phyloP scores from a whole-genome alignment of 2,797 vertebrate species.

The Protonibea diacanthus region DNA sequence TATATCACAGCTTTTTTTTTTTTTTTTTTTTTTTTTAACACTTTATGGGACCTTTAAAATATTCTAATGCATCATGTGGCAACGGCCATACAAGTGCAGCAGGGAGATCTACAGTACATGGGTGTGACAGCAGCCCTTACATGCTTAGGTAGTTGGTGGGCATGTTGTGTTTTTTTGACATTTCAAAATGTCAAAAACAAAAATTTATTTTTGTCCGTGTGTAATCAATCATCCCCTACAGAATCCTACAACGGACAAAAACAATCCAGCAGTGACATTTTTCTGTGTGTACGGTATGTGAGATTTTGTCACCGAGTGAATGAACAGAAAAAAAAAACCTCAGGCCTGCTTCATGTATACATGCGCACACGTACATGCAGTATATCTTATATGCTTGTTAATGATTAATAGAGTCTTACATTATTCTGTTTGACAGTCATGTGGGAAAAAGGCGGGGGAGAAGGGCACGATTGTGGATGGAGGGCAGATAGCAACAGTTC shows the following conservation, averaged over 20 bases:
- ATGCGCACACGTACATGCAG: too few species aligned
- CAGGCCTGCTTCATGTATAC: not conserved
- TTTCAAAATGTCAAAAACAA: constrained; percentile 4
- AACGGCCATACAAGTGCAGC: not conserved
- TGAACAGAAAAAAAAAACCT: not conserved
- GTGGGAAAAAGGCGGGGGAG: constrained; percentile 11
- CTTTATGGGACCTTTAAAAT: too few species aligned
- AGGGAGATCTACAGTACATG: not conserved
- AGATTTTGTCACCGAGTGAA: not conserved
- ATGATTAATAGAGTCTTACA: constrained; percentile 32
- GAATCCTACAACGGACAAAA: constrained; percentile 1
- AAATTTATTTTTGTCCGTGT: too few species aligned
- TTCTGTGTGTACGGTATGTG: not conserved
- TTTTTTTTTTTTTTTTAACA: too few species aligned
- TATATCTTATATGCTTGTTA: not conserved
- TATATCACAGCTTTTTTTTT: too few species aligned
- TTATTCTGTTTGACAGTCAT: constrained; percentile 43
- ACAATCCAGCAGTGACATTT: not conserved
- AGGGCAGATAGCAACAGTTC: constrained; percentile 58
- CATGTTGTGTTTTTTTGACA: constrained; percentile 1
- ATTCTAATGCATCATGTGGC: not conserved
- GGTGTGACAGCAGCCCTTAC: not conserved
- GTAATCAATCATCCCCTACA: too few species aligned
- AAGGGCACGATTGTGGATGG: constrained; percentile 28
- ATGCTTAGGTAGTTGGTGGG: not conserved